phyloP scores from a whole-genome alignment of 2,113 vertebrate species.

The Bufo gargarizans region DNA sequence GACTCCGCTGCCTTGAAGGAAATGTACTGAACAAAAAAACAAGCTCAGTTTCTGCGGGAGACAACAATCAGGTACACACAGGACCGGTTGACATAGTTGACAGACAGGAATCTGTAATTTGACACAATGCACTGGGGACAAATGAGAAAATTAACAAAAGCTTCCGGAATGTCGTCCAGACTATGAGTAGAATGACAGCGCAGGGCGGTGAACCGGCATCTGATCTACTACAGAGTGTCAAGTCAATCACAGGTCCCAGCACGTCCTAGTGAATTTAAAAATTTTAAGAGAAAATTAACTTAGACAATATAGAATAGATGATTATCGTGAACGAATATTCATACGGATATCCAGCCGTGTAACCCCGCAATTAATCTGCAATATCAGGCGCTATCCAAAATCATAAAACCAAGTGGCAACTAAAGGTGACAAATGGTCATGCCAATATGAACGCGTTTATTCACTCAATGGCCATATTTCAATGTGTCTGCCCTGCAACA shows the following conservation, averaged over 20 bases:
- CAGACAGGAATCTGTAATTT: conserved; percentile 29
- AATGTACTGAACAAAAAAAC: background rate
- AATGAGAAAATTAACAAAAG: conserved; percentile 20
- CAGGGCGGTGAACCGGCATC: background rate
- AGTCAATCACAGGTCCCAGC: background rate
- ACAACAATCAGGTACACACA: background rate
- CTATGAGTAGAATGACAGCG: background rate
- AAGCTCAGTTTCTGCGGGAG: background rate
- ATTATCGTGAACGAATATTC: no score
- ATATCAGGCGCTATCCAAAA: no score
- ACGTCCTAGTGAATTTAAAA: background rate
- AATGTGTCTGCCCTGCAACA: no score
- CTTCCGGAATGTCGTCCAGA: conserved; percentile 8
- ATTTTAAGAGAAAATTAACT: no score
- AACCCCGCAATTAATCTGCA: no score
- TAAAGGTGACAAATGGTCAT: no score
- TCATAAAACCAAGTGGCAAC: no score
- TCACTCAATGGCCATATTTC: no score
- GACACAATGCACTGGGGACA: background rate
- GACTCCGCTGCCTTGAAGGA: background rate
- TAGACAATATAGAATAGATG: no score
- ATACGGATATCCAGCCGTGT: no score
- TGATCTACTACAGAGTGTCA: background rate
- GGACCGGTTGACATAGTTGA: conserved; percentile 9
- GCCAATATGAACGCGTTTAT: no score